Conservation (phyloP, 2,888 invertebrate genomes). For the Apodemia duryi region DNA sequence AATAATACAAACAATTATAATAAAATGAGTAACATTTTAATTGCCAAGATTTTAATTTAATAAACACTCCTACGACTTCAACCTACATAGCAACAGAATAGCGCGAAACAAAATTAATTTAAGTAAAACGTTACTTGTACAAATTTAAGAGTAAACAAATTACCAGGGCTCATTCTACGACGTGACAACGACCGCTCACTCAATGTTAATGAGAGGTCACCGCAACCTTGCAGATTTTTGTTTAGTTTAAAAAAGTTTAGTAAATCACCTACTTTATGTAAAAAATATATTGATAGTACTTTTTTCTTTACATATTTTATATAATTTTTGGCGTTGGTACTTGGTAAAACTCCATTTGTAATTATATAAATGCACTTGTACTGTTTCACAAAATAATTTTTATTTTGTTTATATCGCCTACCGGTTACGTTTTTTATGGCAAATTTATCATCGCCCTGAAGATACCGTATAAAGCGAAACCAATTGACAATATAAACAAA, state of each 20-base stretch:
- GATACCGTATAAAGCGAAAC: no score
- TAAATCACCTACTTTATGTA: background rate
- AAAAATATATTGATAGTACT: no score
- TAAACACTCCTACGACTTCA: conserved; percentile 12
- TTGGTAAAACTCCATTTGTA: no score
- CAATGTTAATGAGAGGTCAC: conserved; percentile 61
- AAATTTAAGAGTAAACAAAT: conserved; percentile 60
- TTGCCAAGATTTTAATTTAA: conserved; percentile 14
- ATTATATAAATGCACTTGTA: no score
- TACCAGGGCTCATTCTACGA: conserved; percentile 46
- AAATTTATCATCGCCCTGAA: no score
- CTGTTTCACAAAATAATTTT: no score
- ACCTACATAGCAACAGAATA: conserved; percentile 47
- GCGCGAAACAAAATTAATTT: conserved; percentile 57
- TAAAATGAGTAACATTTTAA: background rate
- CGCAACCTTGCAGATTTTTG: conserved; percentile 36
- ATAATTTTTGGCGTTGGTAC: no score
- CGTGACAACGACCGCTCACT: conserved; percentile 61
- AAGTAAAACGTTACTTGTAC: conserved; percentile 57
- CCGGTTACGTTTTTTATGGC: no score
- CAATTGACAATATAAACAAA: no score
- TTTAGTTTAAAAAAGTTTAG: conserved; percentile 23
- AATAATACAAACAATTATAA: background rate
- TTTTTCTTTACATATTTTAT: no score
- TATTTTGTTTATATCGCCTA: no score